Percentiles rank a stretch among this genome's conserved stretches.
phyloP scores from a whole-genome alignment of 1,140 invertebrate genomes.

The Drosophila nasuta region DNA sequence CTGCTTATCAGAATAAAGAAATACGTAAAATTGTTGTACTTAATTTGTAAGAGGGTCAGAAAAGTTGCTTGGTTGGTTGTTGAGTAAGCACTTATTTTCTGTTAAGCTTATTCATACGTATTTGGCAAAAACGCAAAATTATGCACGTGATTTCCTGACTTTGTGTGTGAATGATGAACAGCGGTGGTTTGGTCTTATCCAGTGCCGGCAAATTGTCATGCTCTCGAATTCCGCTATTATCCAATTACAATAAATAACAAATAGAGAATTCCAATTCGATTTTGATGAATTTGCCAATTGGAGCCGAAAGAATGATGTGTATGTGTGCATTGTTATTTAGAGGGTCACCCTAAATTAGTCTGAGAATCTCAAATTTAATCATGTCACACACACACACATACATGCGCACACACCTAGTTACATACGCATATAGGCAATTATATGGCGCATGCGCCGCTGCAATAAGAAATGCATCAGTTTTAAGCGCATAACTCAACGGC shows the following conservation, averaged over 20 bases:
- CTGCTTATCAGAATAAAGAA: constrained; percentile 39
- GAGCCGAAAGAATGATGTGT: constrained; percentile 54
- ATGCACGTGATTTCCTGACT: constrained; percentile 8
- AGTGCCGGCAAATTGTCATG: constrained; percentile 29
- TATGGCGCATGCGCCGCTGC: constrained; percentile 69
- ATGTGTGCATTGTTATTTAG: constrained; percentile 36
- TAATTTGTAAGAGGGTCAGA: constrained; percentile 22
- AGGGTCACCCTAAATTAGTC: constrained; percentile 21
- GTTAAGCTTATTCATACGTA: constrained; percentile 3
- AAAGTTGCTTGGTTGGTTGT: neutral
- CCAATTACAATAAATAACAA: constrained; percentile 43
- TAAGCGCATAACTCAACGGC: constrained; percentile 78
- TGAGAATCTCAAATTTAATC: constrained; percentile 21
- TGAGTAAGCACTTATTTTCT: constrained; percentile 17
- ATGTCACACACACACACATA: constrained; percentile 23
- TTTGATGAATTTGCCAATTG: constrained; percentile 75
- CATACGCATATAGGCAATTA: constrained; percentile 63
- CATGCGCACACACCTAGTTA: constrained; percentile 11
- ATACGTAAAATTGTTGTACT: constrained; percentile 18
- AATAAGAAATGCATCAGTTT: constrained; percentile 54
- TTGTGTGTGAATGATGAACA: constrained; percentile 47
- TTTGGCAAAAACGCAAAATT: constrained; percentile 19
- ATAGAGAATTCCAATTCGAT: constrained; percentile 42
- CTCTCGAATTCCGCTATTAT: constrained; percentile 54
- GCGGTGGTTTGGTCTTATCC: constrained; percentile 11